Evolutionary conservation across 2,888 invertebrate species (phyloP).

Genomic region (Drosophila mimetica): DNA sequence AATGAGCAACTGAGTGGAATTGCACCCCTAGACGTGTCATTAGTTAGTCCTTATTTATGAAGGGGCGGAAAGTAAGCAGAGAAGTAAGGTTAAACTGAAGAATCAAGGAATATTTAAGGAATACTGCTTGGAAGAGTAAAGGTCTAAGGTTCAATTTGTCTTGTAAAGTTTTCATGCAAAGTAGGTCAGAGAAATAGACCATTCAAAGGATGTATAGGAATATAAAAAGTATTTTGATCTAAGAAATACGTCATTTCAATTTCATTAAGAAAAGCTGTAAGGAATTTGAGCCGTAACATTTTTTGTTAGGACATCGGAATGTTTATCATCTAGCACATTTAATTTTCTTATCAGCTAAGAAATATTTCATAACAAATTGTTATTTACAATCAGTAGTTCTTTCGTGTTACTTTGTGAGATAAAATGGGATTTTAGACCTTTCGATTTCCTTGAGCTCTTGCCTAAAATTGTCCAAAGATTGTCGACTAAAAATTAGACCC

Average conservation of each 20-base stretch:
- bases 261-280: no score
- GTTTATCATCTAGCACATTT: neutral
- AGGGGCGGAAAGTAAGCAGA: constrained; percentile 7
- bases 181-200: neutral
- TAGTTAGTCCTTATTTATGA: constrained; percentile 35
- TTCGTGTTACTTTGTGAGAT: neutral
- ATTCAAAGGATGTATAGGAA: no score
- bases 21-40: constrained; percentile 8
- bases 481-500: neutral
- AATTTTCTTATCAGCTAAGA: neutral
- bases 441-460: neutral
- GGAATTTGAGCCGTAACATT: no score
- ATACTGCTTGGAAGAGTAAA: neutral
- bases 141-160: neutral
- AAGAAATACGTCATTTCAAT: no score
- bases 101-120: neutral
- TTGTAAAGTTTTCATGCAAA: neutral
- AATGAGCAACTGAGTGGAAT: constrained; percentile 74
- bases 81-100: constrained; percentile 6
- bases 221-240: no score
- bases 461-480: neutral
- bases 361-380: neutral
- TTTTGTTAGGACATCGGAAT: no score
- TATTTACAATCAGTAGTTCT: neutral
- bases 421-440: neutral